Conservation (phyloP, 2,888 invertebrate species). For the Patella ulyssiponensis region DNA sequence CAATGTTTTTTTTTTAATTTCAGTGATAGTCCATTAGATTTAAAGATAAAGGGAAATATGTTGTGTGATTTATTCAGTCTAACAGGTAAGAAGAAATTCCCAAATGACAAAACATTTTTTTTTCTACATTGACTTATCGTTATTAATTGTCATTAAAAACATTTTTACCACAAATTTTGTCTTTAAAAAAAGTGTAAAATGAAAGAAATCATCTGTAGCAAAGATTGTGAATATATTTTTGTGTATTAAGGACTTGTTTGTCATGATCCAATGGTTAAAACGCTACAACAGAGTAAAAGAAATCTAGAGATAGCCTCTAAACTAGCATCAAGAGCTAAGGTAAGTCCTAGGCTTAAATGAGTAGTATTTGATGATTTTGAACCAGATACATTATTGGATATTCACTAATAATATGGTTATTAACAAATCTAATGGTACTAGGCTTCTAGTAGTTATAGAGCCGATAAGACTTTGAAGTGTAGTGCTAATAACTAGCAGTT, state of each 20-base stretch:
- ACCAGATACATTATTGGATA: too few relatives aligned
- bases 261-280: conserved; percentile 71
- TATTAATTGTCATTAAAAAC: neutral
- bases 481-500: too few relatives aligned
- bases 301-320: conserved; percentile 62
- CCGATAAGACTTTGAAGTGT: too few relatives aligned
- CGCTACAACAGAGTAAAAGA: conserved; percentile 60
- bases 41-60: conserved; percentile 91
- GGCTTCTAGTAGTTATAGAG: too few relatives aligned
- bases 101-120: too few relatives aligned
- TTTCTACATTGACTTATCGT: neutral
- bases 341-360: conserved; percentile 29
- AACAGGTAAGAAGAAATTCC: conserved; percentile 76
- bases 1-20: conserved; percentile 31
- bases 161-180: neutral
- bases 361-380: too few relatives aligned
- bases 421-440: too few relatives aligned
- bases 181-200: conserved; percentile 10
- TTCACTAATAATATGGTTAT: too few relatives aligned
- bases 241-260: conserved; percentile 65
- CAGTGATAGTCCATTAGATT: conserved; percentile 93
- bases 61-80: conserved; percentile 92
- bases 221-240: neutral
- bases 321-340: conserved; percentile 62
- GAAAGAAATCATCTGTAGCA: neutral